Evolutionary conservation across 2,113 vertebrate genomes (phyloP).

Genomic region (Tympanuchus pallidicinctus): DNA sequence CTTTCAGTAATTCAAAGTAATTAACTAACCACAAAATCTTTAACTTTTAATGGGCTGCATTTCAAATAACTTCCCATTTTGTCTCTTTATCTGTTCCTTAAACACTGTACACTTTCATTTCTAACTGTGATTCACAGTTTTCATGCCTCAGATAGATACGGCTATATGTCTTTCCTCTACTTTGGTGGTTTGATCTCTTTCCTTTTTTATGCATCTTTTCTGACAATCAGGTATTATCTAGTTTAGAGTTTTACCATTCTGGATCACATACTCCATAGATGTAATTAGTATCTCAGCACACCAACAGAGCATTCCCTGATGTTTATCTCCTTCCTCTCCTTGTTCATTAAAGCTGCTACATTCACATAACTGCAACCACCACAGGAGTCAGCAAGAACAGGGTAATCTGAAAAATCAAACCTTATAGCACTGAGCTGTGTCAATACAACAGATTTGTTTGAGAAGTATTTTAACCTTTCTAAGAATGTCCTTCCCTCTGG

Average conservation of each 20-base stretch:
- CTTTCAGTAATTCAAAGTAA: conserved; percentile 73
- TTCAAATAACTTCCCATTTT: conserved; percentile 25
- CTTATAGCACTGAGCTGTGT: neutral
- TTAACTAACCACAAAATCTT: conserved; percentile 72
- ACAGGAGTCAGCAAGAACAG: neutral
- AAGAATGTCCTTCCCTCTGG: neutral
- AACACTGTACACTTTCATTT: neutral
- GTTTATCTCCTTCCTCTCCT: conserved; percentile 21
- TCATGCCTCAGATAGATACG: neutral
- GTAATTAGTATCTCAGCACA: conserved; percentile 39
- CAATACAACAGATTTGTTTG: neutral
- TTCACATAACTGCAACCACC: conserved; percentile 22
- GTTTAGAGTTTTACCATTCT: neutral
- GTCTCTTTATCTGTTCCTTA: neutral
- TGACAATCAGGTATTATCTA: neutral
- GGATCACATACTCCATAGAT: neutral
- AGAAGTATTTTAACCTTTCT: neutral
- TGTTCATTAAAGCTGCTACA: conserved; percentile 36
- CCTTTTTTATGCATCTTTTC: neutral
- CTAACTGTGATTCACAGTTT: neutral
- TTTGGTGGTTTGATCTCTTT: neutral
- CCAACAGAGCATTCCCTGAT: conserved; percentile 5
- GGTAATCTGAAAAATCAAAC: neutral
- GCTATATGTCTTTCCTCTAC: neutral
- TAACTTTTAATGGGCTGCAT: conserved; percentile 56